Base-by-base conservation (phyloP, 2,113 vertebrate species). In the Oreotrochilus melanogaster region DNA sequence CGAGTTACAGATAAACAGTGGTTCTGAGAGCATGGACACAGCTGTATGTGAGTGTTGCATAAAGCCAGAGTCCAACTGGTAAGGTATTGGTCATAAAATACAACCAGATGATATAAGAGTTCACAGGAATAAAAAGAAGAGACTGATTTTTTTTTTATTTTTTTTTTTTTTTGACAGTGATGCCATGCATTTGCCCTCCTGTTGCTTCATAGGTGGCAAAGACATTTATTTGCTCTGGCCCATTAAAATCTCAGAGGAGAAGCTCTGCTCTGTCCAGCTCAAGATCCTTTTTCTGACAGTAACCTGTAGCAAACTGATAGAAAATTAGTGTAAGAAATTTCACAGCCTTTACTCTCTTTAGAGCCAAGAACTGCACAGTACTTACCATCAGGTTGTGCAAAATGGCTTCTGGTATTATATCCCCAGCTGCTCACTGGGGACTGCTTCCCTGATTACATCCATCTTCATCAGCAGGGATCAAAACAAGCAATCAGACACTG, bases 401-500 rank as follows among this genome's bases (percentile, higher is more conserved):
- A 93, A 90, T 23, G 48, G 33, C 51, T 82, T 56, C 82, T 87
- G 87, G 28, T 45, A 27, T 76, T 65, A 72, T 11, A 80, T 18
- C 35, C 61, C 57, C 0, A 0, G 31, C 14, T 82, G 19, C 48
- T 89, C 70, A 79, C 79, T 1, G 0, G 76, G 86, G 80, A 71
- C 21, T 1, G 23, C 14, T 66, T 50, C 81, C 73, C 93, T 84
- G 74, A 66, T 73, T 75, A 69, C 54, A 89, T 66, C 78, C 81
- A 37, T 85, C 84, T 47, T 65, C 93, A 31, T 17, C 78, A 78
- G 80, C 80, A 92, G 43, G 69, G 89, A 66, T 65, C 93, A 91
- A 94, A 96, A 89, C 89, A 93, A 91, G 81, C 64, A 23, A 56
- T 83, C 61, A 78, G 88, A 84, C 75, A 57, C 65, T 74, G 92